Evolutionary conservation across 2,888 invertebrate species (phyloP).

Genomic region (Flexamia atlantica): DNA sequence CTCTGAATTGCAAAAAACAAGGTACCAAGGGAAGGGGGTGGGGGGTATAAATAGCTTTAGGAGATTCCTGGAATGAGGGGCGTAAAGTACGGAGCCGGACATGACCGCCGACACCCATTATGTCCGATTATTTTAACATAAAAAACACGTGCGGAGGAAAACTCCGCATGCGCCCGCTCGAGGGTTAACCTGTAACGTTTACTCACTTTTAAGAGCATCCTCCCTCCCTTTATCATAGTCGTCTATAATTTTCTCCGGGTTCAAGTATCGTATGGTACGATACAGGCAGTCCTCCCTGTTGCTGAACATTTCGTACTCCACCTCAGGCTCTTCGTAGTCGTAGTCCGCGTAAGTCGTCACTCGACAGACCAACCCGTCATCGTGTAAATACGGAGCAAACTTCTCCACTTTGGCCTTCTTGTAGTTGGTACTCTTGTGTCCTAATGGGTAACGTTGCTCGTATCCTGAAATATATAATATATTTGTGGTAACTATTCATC

Average conservation of each 20-base stretch:
- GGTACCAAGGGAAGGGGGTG: too few species aligned
- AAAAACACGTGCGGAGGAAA: too few species aligned
- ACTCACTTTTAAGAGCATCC: conserved; percentile 83
- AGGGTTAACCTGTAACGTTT: neutral
- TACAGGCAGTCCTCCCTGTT: conserved; percentile 83
- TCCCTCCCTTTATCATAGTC: conserved; percentile 81
- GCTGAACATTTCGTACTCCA: conserved; percentile 75
- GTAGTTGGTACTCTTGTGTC: conserved; percentile 82
- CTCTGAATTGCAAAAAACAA: too few species aligned
- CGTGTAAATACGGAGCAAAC: conserved; percentile 86
- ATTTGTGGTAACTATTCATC: too few species aligned
- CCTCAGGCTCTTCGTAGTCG: conserved; percentile 75
- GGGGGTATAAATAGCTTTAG: too few species aligned
- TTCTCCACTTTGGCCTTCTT: conserved; percentile 87
- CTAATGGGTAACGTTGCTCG: conserved; percentile 86
- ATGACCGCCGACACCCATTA: too few species aligned
- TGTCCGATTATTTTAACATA: too few species aligned
- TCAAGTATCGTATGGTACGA: conserved; percentile 77
- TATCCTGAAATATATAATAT: conserved; percentile 75
- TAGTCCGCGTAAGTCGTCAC: conserved; percentile 81
- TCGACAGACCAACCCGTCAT: conserved; percentile 84
- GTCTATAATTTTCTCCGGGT: conserved; percentile 78
- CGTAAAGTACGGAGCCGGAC: too few species aligned
- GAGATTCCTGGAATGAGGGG: too few species aligned
- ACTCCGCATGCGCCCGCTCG: too few species aligned